Base-by-base conservation (phyloP, 2,113 vertebrate genomes). In the Ploceus nigricollis region DNA sequence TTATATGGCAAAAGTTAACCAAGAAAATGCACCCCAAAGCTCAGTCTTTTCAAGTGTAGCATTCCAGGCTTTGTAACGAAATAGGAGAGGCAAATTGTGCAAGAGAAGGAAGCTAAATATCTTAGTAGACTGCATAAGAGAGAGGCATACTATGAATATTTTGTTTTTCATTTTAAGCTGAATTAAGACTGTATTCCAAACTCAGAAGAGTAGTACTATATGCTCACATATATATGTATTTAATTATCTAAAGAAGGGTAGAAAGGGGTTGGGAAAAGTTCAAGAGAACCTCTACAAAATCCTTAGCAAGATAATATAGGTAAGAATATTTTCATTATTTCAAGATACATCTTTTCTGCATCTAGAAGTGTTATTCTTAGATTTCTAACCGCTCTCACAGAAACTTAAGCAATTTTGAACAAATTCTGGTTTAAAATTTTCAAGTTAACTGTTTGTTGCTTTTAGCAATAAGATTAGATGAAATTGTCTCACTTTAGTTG, bases 1-100 rank as follows among this genome's bases (percentile, higher is more conserved):
- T 93, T 64, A 69, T 88, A 91, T 93, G 50, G 57, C 44, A 93
- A 44, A 82, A 94, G 31, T 82, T 81, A 53, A 53, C 39, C 27
- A 84, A 83, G 86, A 68, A 81, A 82, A 64, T 35, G 20, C 6
- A 47, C 11, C 30, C 7, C 30, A 33, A 60, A 71, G 72, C 72
- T 77, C 23, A 54, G 24, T 72, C 81, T 81, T 75, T 95, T 87
- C 71, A 86, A 87, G 65, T 94, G 56, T 47, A 95, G 51, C 13
- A 35, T 97, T 94, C 73, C 79, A 86, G 79, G 70, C 71, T 97
- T 94, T 93, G 56, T 89, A 89, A 91, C 82, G 82, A 70, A 84
- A 78, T 39, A 87, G 86, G 68, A 82, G 47, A 95, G 72, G 89
- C 27, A 90, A 45, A 76, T 95, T 91, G 85, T 85, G 45, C 56